Evolutionary conservation across 2,113 vertebrate genomes (phyloP), one percentile per base, ranked within the genome.

Genomic region (Herpetotheres cachinnans): DNA sequence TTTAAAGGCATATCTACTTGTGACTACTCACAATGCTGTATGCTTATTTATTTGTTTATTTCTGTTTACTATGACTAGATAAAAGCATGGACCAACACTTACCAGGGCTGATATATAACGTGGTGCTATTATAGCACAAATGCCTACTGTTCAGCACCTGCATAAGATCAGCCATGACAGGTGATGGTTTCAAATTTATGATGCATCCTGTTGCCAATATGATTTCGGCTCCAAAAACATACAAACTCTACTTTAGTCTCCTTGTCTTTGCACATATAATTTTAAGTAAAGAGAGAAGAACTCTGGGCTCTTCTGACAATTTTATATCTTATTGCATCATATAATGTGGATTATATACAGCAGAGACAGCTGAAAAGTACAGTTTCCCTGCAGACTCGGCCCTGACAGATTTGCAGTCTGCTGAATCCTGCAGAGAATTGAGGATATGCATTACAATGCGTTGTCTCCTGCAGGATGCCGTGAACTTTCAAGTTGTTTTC

Each of bases 361-460:
- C 52, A 63, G 70, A 95, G 78, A 49, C 40, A 59, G 77, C 87
- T 94, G 52, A 85, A 95, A 97, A 93, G 67, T 89, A 73, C n/a
- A 10, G 62, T 93, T 95, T 97, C 87, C 83, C 90, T 74, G 46
- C 83, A 95, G 89, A 97, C 58, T 86, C 6, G 10, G 69, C 66
- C 86, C 70, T 96, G 95, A 85, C 79, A 96, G 95, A 96, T 97
- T 96, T 97, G 94, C 86, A 88, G 89, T 78, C 86, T 95, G 82
- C 90, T 85, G 94, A 95, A 93, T 82, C 94, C 96, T 95, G 95
- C 95, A 95, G 95, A 96, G 96, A 96, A 94, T 47, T 49, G 20
- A 97, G 88, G 94, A 81, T 92, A 49, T 76, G 92, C 96, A 96
- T 95, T 94, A 84, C 79, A 95, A 80, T 93, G 78, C 6, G 12